Base-by-base conservation (phyloP, 92 coral and sea anemone species). In the Epizoanthus rinbou region DNA sequence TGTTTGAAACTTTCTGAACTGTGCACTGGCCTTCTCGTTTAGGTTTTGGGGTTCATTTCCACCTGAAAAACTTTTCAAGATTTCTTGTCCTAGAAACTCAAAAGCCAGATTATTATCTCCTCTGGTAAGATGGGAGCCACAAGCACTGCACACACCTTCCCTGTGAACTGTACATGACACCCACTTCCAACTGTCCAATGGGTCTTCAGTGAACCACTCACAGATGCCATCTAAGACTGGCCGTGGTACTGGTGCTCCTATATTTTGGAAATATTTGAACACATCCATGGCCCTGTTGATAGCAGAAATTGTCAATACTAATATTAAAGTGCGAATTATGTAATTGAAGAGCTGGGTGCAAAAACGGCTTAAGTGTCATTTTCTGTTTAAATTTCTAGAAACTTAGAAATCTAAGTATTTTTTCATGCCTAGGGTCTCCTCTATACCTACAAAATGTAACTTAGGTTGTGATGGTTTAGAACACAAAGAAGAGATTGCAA, bases 171-270 rank as follows among this genome's bases (percentile, higher is more conserved):
- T 57, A 71, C 94, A 73, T 54, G 39, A 45, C 24, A 75, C 82
- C 91, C 95, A 89, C 43, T 37, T 79, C 99, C 99, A 96, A 7
- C 67, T 58, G 41, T 90, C 73, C 62, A 24, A 81, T 68, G 91
- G 91, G 78, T 96, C 98, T 68, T 75, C 64, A 11, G 50, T 31
- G 18, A 94, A 90, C 97, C 99, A 91, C 25, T 75, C 80, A 24
- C 76, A 67, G 53, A 88, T 82, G 21, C 92, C 98, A 28, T 87
- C 74, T 31, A 95, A 66, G 23, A 96, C 76, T 15, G 73, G 71
- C 3, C 6, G 15, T 64, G 97, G 88, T 58, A 96, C 68, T 53
- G 80, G 93, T 60, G 64, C 79, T 22, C 98, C 99, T 81, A 84
- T 79, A 39, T 93, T 66, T 68, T 94, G 90, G 50, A 91, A 86